phyloP scores from a whole-genome alignment of 1,140 invertebrate species.

The Drosophila repleta region DNA sequence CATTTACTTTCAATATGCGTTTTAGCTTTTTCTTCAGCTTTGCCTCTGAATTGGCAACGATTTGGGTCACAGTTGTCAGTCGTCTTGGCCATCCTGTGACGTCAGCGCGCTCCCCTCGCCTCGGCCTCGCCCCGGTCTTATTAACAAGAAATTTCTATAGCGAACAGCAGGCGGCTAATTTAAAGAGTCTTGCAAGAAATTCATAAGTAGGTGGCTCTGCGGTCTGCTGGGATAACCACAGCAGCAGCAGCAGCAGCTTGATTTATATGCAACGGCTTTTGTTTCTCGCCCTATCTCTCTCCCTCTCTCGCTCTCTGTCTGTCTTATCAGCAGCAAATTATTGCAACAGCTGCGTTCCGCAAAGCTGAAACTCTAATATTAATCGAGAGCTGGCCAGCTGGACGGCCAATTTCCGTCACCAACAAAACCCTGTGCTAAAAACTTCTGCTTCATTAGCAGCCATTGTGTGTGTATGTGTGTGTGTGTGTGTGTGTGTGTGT shows the following conservation, averaged over 20 bases:
- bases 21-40: slow-evolving; percentile 25
- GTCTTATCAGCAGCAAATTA: slow-evolving; percentile 35
- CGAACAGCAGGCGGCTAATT: slow-evolving; percentile 41
- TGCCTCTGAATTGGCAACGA: slow-evolving; percentile 37
- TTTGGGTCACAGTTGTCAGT: slow-evolving; percentile 43
- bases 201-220: slow-evolving; percentile 25
- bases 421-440: not conserved
- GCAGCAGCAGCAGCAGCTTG: slow-evolving; percentile 50
- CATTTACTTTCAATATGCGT: slow-evolving; percentile 77
- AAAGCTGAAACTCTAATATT: slow-evolving; percentile 18
- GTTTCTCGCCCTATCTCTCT: not conserved
- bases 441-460: slow-evolving; percentile 44
- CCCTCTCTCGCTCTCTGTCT: not conserved
- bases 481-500: slow-evolving; percentile 1
- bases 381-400: slow-evolving; percentile 6
- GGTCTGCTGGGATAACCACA: slow-evolving; percentile 23
- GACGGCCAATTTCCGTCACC: slow-evolving; percentile 8
- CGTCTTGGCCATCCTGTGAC: slow-evolving; percentile 27
- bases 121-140: slow-evolving; percentile 3
- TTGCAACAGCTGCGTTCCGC: slow-evolving; percentile 42
- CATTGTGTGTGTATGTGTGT: too few species aligned
- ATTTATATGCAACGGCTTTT: slow-evolving; percentile 40
- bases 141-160: slow-evolving; percentile 32
- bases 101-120: slow-evolving; percentile 26
- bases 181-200: slow-evolving; percentile 25